phyloP scores from a whole-genome alignment of 2,113 vertebrate species.

The Hypocryptadius cinnamomeus region DNA sequence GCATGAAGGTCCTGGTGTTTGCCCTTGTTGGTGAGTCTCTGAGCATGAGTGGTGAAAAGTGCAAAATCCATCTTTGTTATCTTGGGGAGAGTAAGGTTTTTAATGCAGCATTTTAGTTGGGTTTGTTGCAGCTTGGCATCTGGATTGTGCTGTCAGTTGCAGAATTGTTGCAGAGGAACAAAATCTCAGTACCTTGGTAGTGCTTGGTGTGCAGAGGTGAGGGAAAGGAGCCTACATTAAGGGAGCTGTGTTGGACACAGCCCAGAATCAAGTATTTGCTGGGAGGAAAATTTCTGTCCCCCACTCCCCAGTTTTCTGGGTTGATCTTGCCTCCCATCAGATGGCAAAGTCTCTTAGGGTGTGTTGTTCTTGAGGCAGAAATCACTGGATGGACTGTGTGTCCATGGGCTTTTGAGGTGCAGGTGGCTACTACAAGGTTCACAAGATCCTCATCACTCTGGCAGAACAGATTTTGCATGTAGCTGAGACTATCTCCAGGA shows the following conservation, averaged over 20 bases:
- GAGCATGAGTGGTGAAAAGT: not conserved
- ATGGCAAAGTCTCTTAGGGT: not conserved
- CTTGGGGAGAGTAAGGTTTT: not conserved
- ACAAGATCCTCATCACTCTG: not conserved
- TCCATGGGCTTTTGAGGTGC: not conserved
- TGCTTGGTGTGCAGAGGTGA: not conserved
- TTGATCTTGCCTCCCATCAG: not conserved
- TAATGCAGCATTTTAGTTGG: not conserved
- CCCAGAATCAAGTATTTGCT: not conserved
- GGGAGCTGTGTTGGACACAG: not conserved
- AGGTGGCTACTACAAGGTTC: not conserved
- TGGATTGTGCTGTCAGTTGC: not conserved
- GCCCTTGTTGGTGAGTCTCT: not conserved
- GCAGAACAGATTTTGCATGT: not conserved
- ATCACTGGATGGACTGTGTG: fast-evolving
- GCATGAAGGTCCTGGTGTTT: fast-evolving
- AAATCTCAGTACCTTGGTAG: not conserved
- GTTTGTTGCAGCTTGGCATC: not conserved
- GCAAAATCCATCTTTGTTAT: not conserved
- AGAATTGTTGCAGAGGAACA: not conserved
- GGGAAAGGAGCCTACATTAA: not conserved
- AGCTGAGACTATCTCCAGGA: not conserved
- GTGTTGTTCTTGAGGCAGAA: not conserved
- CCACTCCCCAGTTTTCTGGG: not conserved
- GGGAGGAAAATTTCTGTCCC: not conserved